Evolutionary conservation across 1,140 invertebrate species (phyloP).

Genomic region (Drosophila bocki): DNA sequence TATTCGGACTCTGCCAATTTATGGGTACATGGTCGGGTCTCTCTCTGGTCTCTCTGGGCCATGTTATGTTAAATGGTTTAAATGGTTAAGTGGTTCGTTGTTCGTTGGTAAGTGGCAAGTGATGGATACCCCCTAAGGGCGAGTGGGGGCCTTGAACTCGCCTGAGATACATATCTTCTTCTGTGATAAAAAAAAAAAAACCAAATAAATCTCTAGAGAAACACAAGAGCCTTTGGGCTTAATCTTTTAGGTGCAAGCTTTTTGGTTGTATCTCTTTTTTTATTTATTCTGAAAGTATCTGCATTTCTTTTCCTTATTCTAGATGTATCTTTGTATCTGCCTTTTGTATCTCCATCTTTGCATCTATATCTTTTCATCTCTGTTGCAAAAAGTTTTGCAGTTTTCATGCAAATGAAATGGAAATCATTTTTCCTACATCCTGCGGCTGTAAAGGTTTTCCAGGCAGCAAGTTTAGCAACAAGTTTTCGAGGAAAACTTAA

Average conservation of each 20-base stretch:
- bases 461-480: constrained; percentile 16
- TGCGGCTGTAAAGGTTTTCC: constrained; percentile 2
- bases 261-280: constrained; percentile 21
- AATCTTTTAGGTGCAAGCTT: constrained; percentile 56
- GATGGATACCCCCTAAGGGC: constrained; percentile 11
- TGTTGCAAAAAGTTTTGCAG: constrained; percentile 57
- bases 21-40: constrained; percentile 13
- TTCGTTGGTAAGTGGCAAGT: constrained; percentile 15
- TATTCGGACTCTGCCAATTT: constrained; percentile 18
- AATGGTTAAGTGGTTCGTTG: not conserved
- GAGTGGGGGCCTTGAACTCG: constrained; percentile 17
- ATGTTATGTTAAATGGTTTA: constrained; percentile 11
- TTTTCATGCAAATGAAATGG: constrained; percentile 76
- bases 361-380: constrained; percentile 3
- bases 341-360: not conserved
- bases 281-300: not conserved
- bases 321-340: constrained; percentile 15
- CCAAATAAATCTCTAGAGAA: constrained; percentile 1
- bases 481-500: not conserved
- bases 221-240: not conserved
- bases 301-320: not conserved
- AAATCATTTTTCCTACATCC: constrained; percentile 57
- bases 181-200: not conserved
- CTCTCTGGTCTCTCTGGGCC: not conserved
- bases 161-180: not conserved